phyloP scores from a whole-genome alignment of 2,888 invertebrate species.

The Ormyrus rosae region DNA sequence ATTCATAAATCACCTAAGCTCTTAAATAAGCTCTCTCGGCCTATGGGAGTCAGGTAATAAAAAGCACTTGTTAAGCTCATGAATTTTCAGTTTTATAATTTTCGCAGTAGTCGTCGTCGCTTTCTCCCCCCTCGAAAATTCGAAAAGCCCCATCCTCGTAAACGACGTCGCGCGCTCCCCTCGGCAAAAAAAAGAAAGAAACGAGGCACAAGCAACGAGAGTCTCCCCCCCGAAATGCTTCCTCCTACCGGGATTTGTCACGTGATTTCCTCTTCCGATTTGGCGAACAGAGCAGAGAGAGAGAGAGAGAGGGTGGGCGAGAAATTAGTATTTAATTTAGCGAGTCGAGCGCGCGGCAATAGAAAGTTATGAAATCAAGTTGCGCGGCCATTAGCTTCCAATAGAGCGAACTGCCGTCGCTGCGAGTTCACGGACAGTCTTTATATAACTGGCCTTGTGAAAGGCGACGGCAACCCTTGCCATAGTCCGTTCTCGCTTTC shows the following conservation, averaged over 20 bases:
- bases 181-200: neutral
- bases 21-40: neutral
- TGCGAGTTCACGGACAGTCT: conserved; percentile 7
- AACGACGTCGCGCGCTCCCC: conserved; percentile 6
- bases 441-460: conserved; percentile 14
- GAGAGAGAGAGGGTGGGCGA: neutral
- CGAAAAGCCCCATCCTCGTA: conserved; percentile 1
- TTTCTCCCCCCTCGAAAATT: conserved; percentile 8
- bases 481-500: conserved; percentile 1
- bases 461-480: conserved; percentile 3
- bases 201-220: no score
- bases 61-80: conserved; percentile 39
- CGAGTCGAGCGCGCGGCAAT: conserved; percentile 16
- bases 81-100: conserved; percentile 44
- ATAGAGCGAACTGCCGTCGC: conserved; percentile 12
- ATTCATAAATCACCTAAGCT: conserved; percentile 18
- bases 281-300: no score
- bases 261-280: no score
- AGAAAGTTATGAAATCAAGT: conserved; percentile 56
- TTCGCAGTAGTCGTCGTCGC: conserved; percentile 8
- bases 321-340: conserved; percentile 49
- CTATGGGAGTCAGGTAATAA: conserved; percentile 13
- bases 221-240: no score
- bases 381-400: conserved; percentile 46
- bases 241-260: no score